These are phyloP conservation scores for Meandrina meandrites DNA, from an alignment of 92 coral and sea anemone species.

Conservation along the genomic window DNA sequence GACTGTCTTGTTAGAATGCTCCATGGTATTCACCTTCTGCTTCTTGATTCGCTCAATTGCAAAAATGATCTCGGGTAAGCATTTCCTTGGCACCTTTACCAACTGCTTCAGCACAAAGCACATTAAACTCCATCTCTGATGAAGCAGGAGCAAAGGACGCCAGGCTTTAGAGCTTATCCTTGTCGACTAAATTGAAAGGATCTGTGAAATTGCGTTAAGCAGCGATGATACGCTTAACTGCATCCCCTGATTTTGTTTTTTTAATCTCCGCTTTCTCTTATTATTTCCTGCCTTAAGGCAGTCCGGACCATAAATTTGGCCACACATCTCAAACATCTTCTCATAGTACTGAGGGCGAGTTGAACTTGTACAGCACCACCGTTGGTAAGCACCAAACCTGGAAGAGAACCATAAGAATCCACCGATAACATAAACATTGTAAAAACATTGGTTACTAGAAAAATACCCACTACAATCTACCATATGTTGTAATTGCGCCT, in stretches of 20 bases:
- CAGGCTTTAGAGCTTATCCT: conserved; percentile 53
- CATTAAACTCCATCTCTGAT: conserved; percentile 37
- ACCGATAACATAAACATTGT: conserved; percentile 13
- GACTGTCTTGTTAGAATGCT: conserved; percentile 51
- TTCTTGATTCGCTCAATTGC: conserved; percentile 49
- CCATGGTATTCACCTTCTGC: conserved; percentile 61
- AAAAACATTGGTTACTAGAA: too few species aligned
- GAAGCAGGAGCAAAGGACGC: conserved; percentile 69
- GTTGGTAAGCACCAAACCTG: conserved; percentile 65
- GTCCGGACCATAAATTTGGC: conserved; percentile 54
- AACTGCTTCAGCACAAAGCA: conserved; percentile 38
- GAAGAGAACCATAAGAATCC: conserved; percentile 57
- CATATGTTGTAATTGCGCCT: too few species aligned
- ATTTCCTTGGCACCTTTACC: conserved; percentile 65
- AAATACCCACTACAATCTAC: too few species aligned
- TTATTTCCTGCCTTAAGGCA: conserved; percentile 51
- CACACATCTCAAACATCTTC: conserved; percentile 59
- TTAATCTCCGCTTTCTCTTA: conserved; percentile 55
- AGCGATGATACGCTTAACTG: conserved; percentile 37
- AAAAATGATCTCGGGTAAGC: conserved; percentile 46
- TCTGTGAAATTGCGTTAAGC: conserved; percentile 52
- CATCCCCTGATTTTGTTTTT: conserved; percentile 54
- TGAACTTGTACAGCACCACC: conserved; percentile 33
- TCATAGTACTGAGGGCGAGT: conserved; percentile 63
- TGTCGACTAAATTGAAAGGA: conserved; percentile 52